Evolutionary conservation across 2,797 vertebrate genomes (phyloP).

Genomic region (Hapalemur alaotrensis): DNA sequence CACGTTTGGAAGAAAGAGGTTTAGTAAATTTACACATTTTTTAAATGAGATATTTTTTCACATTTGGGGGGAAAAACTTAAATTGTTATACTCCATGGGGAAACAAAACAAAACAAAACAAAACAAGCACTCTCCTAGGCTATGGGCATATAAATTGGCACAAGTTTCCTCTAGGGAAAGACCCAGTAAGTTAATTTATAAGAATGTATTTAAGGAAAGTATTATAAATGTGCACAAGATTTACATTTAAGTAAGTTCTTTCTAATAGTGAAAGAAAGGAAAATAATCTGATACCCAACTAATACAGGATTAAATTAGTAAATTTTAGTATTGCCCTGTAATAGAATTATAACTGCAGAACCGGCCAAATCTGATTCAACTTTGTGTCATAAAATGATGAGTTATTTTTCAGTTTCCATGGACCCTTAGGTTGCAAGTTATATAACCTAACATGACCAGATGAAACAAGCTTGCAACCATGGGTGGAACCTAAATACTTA

Average conservation of each 20-base stretch:
- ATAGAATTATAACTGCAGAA: neutral
- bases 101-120: neutral
- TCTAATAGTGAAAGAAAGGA: neutral
- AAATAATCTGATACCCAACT: neutral
- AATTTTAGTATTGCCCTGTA: neutral
- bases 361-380: neutral
- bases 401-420: neutral
- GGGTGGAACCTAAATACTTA: neutral
- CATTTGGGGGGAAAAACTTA: neutral
- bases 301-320: conserved; percentile 16
- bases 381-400: neutral
- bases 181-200: conserved; percentile 27
- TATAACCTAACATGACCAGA: neutral
- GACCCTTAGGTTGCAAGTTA: neutral
- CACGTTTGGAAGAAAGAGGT: neutral
- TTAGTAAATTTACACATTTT: neutral
- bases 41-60: neutral
- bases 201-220: neutral
- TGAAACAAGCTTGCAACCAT: neutral
- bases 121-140: neutral
- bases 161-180: neutral
- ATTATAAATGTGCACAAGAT: neutral
- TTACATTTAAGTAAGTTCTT: neutral
- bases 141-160: neutral
- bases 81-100: neutral